Base-by-base conservation (phyloP, 2,113 vertebrate genomes). In the Oryzias curvinotus region DNA sequence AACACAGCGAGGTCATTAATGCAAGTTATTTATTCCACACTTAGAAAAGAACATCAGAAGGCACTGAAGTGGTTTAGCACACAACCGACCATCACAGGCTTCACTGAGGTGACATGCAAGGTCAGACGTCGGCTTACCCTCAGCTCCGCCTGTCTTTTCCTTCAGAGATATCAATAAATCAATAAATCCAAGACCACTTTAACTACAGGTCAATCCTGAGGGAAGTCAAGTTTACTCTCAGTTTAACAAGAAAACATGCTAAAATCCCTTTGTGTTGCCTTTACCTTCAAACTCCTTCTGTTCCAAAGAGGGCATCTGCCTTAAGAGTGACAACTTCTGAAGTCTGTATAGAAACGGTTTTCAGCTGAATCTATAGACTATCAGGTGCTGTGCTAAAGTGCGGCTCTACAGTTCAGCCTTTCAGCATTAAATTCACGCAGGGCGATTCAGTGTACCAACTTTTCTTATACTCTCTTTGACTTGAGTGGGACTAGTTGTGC, bases 21-120 rank as follows among this genome's bases (percentile, higher is more conserved):
- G 86, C 85, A 84, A 71, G 88, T 90, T 88, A 86, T 89, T 89
- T 85, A 85, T 88, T 85, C 75, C 87, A 89, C 84, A 85, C 83
- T 85, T 89, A 85, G 65, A 87, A 90, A 90, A 87, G 54, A 71
- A 87, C 75, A 81, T 85, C 76, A 77, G 74, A 90, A 90, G 89
- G 89, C 89, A 90, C 89, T 88, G 78, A 82, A 83, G 82, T 83
- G 80, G 85, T 85, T 83, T 78, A 84, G 80, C 77, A 87, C 77
- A 70, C 61, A 82, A 77, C 79, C 71, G 54, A 54, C 83, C 64
- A 68, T 82, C 58, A 70, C 14, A 63, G 68, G 61, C 62, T 68
- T 68, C 68, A 80, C 69, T 77, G 60, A 63, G 70, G 81, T 70
- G 79, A 75, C 78, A 82, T 47, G 66, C 52, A 51, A 75, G 76